Conservation (phyloP, 2,797 vertebrate genomes). For the Bovichtus variegatus region DNA sequence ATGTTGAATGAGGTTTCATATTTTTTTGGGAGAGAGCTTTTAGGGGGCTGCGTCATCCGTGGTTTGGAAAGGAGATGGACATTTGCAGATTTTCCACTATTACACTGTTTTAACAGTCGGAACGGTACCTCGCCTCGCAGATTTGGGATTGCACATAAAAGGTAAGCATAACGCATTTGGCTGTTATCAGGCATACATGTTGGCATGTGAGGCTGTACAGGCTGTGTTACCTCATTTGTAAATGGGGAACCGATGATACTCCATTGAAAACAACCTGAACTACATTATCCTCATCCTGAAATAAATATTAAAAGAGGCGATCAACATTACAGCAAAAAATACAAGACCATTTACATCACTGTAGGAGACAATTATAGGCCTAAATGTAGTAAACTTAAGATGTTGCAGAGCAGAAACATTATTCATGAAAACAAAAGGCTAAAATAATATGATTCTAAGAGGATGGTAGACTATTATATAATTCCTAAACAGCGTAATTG, state of each 20-base stretch:
- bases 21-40: slow-evolving; percentile 55
- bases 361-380: not conserved
- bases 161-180: slow-evolving; percentile 69
- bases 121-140: slow-evolving; percentile 66
- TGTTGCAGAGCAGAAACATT: not conserved
- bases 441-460: not conserved
- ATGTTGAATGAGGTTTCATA: slow-evolving; percentile 55
- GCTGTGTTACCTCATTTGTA: slow-evolving; percentile 51
- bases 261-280: slow-evolving; percentile 62
- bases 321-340: not conserved
- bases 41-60: slow-evolving; percentile 75
- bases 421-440: not conserved
- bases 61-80: slow-evolving; percentile 61
- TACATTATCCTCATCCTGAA: slow-evolving; percentile 21
- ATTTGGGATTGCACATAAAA: slow-evolving; percentile 49
- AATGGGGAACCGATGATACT: slow-evolving; percentile 37
- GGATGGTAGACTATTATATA: slow-evolving; percentile 5
- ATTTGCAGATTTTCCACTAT: slow-evolving; percentile 65
- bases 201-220: slow-evolving; percentile 41
- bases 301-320: not conserved
- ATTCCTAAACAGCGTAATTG: not conserved
- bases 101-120: slow-evolving; percentile 51
- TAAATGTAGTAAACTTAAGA: not conserved
- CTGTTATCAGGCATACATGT: slow-evolving; percentile 22
- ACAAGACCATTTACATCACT: not conserved